These are phyloP conservation scores for Eunapius fragilis DNA, from an alignment of 37 sponge, comb jelly and placozoan species.

Conservation along the genomic window DNA sequence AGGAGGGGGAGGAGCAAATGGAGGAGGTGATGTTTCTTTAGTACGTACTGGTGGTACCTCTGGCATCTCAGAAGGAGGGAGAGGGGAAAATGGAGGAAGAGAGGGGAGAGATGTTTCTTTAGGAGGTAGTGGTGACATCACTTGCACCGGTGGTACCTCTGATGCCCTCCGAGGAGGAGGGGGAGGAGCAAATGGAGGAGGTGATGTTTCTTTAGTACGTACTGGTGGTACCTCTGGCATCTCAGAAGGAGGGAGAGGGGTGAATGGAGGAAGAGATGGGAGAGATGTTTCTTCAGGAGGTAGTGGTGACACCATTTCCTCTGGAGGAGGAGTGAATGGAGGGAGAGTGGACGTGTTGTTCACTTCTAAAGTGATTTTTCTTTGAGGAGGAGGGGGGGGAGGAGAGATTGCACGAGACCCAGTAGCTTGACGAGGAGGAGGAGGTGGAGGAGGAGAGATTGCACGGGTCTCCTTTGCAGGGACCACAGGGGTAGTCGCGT, in stretches of 20 bases:
- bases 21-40: background rate
- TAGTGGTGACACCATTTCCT: no score
- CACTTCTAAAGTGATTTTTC: background rate
- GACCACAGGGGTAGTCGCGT: no score
- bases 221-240: background rate
- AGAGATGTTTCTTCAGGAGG: background rate
- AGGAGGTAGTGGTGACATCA: background rate
- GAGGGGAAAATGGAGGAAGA: no score
- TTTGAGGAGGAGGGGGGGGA: background rate
- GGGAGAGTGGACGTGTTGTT: background rate
- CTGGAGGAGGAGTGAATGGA: background rate
- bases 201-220: background rate
- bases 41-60: background rate
- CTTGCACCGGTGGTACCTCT: background rate
- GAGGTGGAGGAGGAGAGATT: slow-evolving; percentile 1
- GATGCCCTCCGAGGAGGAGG: background rate
- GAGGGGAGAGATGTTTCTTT: background rate
- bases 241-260: background rate
- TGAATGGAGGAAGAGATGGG: background rate
- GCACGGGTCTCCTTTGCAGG: no score
- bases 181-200: background rate
- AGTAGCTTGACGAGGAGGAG: background rate
- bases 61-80: no score
- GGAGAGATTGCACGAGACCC: background rate
- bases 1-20: background rate